Conservation (phyloP, 2,113 vertebrate species). For the Tetrao urogallus region DNA sequence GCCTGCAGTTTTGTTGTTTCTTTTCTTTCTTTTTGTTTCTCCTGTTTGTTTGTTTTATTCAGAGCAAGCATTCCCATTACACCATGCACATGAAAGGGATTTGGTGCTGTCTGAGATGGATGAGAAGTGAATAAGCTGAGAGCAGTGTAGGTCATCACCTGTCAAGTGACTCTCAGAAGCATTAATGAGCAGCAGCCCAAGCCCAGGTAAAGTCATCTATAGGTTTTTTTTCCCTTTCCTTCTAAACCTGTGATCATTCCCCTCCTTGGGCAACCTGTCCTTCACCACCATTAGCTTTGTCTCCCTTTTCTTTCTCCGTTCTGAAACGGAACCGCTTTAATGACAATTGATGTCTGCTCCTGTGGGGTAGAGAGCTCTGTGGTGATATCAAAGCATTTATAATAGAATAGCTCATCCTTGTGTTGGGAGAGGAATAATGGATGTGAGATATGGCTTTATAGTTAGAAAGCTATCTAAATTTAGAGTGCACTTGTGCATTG, state of each 20-base stretch:
- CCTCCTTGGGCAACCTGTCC: background rate
- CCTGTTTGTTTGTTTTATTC: background rate
- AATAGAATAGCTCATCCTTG: background rate
- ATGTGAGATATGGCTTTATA: background rate
- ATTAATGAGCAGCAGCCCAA: conserved; percentile 19
- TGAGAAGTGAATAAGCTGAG: background rate
- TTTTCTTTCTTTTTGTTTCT: background rate
- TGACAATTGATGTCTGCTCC: conserved; percentile 11
- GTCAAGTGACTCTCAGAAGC: conserved; percentile 2
- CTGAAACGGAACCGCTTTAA: background rate
- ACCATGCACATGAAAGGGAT: background rate
- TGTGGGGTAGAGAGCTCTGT: background rate
- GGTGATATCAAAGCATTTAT: background rate
- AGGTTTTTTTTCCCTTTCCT: background rate
- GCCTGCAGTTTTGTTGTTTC: background rate
- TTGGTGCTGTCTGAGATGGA: background rate
- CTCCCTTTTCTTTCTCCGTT: conserved; percentile 13
- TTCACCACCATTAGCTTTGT: conserved; percentile 12
- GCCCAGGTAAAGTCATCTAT: background rate
- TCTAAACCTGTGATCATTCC: conserved; percentile 32
- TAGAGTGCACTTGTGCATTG: background rate
- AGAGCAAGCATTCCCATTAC: background rate
- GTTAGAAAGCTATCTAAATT: conserved; percentile 37
- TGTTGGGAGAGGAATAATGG: conserved; percentile 24
- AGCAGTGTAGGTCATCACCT: background rate